These are phyloP conservation scores for Oopsacas minuta DNA, from an alignment of 37 sponge, comb jelly and placozoan species.

Conservation along the genomic window DNA sequence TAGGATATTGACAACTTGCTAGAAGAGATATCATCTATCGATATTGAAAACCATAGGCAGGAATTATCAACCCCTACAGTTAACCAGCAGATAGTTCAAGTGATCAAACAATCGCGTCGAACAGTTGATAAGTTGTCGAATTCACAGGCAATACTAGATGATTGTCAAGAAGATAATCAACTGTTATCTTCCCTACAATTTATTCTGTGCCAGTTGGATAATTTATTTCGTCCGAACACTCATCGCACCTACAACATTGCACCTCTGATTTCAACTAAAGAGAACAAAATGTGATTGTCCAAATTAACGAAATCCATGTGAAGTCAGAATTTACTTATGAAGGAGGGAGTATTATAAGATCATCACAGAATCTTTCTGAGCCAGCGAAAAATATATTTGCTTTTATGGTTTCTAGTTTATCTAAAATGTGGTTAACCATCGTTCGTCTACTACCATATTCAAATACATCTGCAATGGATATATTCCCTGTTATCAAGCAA, in stretches of 20 bases:
- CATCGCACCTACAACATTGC: conserved; percentile 11
- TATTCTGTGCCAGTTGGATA: background rate
- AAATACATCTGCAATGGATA: background rate
- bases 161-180: no score
- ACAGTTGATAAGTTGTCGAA: no score
- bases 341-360: conserved; percentile 1
- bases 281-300: background rate
- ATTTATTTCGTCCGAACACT: background rate
- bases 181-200: background rate
- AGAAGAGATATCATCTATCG: no score
- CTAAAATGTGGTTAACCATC: background rate
- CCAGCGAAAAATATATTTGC: background rate
- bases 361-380: background rate
- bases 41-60: no score
- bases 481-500: background rate
- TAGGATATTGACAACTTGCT: no score
- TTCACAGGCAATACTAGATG: no score
- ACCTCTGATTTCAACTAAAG: background rate
- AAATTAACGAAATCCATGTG: background rate
- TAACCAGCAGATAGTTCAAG: no score
- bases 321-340: background rate
- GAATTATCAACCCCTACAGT: no score
- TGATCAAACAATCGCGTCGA: no score
- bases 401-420: conserved; percentile 6
- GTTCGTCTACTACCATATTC: conserved; percentile 10